A percentile compares a stretch with the other conserved stretches of the same genome.
Evolutionary conservation across 2,888 invertebrate species (phyloP).

Genomic region (Nephrotoma guestfalica): DNA sequence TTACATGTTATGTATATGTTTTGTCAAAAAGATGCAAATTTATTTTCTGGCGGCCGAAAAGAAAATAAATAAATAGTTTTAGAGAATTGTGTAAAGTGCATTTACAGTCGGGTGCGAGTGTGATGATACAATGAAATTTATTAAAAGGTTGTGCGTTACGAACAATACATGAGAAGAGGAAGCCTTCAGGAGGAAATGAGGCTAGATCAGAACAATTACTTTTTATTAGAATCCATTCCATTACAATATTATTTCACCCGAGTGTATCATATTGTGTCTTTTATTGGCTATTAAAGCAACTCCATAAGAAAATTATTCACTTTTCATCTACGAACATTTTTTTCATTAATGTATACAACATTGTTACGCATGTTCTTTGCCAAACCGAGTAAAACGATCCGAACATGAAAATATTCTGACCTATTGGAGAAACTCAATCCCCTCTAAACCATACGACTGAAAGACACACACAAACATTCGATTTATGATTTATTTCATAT

Average conservation of each 20-base stretch:
- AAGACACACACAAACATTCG: background rate
- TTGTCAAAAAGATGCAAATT: background rate
- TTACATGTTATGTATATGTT: background rate
- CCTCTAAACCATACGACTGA: background rate
- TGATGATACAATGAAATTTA: background rate
- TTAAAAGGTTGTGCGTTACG: background rate
- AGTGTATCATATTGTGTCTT: background rate
- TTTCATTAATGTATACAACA: background rate
- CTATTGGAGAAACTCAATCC: background rate
- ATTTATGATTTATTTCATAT: background rate
- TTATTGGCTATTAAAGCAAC: background rate
- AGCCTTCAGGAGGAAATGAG: no score
- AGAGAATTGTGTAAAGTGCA: constrained; percentile 1
- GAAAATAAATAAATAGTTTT: background rate
- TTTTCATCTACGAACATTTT: background rate
- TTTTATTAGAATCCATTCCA: background rate
- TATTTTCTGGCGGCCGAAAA: background rate
- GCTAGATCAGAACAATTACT: background rate
- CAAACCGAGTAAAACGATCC: background rate
- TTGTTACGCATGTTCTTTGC: background rate
- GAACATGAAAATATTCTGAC: background rate
- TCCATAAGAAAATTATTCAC: background rate
- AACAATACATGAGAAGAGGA: no score
- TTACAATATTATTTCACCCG: background rate
- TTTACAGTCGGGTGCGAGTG: background rate